These are phyloP conservation scores for Beroe forskalii DNA, from an alignment of 37 sponge, comb jelly and placozoan genomes.

Conservation along the genomic window DNA sequence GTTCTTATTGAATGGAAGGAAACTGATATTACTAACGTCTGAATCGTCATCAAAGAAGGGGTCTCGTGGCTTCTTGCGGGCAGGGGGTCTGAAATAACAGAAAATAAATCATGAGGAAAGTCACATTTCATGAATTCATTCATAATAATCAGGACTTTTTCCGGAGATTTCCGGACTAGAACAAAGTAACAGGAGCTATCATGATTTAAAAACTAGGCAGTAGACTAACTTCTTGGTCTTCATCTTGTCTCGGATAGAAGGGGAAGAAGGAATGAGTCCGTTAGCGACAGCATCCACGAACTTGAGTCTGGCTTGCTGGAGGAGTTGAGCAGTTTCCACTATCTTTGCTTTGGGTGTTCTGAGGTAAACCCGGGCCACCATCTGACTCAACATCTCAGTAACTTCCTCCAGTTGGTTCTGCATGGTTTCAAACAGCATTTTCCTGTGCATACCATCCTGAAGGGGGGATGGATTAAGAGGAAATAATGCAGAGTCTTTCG, in stretches of 20 bases:
- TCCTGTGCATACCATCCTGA: slow-evolving; percentile 62
- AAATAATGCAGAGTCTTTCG: too few relatives aligned
- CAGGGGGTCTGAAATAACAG: slow-evolving; percentile 54
- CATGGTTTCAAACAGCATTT: slow-evolving; percentile 57
- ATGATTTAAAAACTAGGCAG: too few relatives aligned
- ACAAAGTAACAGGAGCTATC: too few relatives aligned
- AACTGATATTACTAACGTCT: not conserved
- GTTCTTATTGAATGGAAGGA: too few relatives aligned
- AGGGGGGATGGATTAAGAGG: too few relatives aligned
- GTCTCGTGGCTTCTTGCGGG: slow-evolving; percentile 44
- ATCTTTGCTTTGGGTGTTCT: slow-evolving; percentile 75
- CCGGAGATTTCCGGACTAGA: too few relatives aligned
- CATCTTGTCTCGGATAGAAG: slow-evolving; percentile 40
- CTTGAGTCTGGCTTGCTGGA: slow-evolving; percentile 36
- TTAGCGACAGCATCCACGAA: slow-evolving; percentile 64
- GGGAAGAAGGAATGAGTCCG: slow-evolving; percentile 20
- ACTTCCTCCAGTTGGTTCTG: slow-evolving; percentile 74
- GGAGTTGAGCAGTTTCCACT: slow-evolving; percentile 63
- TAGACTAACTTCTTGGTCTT: slow-evolving; percentile 45
- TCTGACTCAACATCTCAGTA: slow-evolving; percentile 76
- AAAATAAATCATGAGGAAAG: too few relatives aligned
- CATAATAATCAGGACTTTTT: too few relatives aligned
- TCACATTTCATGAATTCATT: too few relatives aligned
- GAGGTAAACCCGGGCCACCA: slow-evolving; percentile 79
- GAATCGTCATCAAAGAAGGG: slow-evolving; percentile 58